Base-by-base conservation (phyloP, 2,797 vertebrate species). In the Poeciliopsis paucimaculata region DNA sequence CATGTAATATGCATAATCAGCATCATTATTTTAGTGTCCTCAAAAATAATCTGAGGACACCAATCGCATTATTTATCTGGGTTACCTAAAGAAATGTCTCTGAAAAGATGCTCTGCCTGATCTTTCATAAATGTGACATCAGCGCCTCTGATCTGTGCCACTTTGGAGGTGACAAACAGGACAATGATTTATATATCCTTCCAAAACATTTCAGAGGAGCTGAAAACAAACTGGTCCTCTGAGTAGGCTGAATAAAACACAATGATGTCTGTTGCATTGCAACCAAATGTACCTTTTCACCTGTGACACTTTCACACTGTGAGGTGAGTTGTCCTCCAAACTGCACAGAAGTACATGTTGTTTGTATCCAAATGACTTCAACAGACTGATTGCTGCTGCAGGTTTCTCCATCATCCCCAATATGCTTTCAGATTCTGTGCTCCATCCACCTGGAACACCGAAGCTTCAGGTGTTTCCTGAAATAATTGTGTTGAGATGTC, bases 361-460 rank as follows among this genome's bases (percentile, higher is more conserved):
- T 49, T 77, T 11, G 11, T 51, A 60, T 73, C 39, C 9, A 2
- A 11, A 39, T 9, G 55, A 46, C 76, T 82, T 77, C 76, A 89
- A 83, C 79, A 70, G 43, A 16, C 51, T 60, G 76, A 80, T 83
- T 83, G 36, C 46, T 5, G 41, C 45, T 81, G 49, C 77, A 66
- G 34, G 41, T 82, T 88, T 86, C 64, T 84, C 79, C 80, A 82
- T 89, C 84, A 84, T 72, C 62, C 6, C 75, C 74, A 77, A 88
- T 83, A 79, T 75, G 39, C 57, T 84, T 87, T 85, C 76, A 79
- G 79, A 91, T 85, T 78, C 83, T 71, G 73, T 79, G 88, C 87
- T 90, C 81, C 82, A 77, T 79, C 71, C 79, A 79, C 82, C 82
- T 86, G 75, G 78, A 90, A 88, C 75, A 43, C 76, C 23, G 46